Conservation (phyloP, 2,797 vertebrate genomes). For the Esox lucius region DNA sequence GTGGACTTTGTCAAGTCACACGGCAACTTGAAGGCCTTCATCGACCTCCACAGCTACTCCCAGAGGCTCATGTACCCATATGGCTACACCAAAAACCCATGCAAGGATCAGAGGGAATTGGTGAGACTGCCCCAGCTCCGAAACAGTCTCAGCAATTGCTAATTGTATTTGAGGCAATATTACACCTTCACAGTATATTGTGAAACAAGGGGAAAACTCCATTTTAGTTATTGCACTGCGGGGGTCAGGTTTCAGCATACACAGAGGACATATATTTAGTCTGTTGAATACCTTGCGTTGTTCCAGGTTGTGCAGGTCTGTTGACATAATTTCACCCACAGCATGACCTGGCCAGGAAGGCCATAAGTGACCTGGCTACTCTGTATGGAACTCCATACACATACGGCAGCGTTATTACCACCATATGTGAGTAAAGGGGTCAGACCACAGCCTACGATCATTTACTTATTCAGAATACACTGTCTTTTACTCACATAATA, state of each 20-base stretch:
- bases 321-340: constrained; percentile 62
- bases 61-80: constrained; percentile 94
- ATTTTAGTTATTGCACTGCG: neutral
- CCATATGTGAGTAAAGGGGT: constrained; percentile 86
- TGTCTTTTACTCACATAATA: neutral
- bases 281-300: neutral
- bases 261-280: neutral
- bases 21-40: constrained; percentile 86
- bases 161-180: neutral
- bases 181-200: neutral
- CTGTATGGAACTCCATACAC: constrained; percentile 82
- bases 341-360: constrained; percentile 77
- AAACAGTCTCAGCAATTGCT: neutral
- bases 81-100: constrained; percentile 76
- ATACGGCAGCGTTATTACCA: constrained; percentile 87
- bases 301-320: constrained; percentile 73
- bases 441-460: neutral
- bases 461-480: neutral
- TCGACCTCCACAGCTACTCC: constrained; percentile 95
- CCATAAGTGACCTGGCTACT: constrained; percentile 78
- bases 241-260: neutral
- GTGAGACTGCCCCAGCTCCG: constrained; percentile 62
- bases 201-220: neutral
- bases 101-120: constrained; percentile 76
- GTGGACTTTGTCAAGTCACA: constrained; percentile 88